These are phyloP conservation scores for Diplazon laetatorius DNA, from an alignment of 2,888 invertebrate genomes.

Conservation along the genomic window DNA sequence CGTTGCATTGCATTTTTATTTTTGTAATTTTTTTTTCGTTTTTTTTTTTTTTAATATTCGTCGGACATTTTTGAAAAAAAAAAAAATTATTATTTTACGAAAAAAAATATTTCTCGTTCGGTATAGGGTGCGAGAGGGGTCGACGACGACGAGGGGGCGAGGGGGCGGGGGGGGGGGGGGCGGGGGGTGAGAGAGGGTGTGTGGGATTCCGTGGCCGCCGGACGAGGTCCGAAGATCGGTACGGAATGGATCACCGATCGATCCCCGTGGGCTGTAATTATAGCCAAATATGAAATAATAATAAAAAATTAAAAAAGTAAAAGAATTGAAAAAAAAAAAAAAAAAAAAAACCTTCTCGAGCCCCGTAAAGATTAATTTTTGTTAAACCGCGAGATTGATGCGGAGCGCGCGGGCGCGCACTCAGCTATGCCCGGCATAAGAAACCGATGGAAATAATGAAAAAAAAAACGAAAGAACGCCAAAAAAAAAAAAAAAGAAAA, in stretches of 20 bases:
- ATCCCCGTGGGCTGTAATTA: slow-evolving; percentile 81
- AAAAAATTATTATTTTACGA: too few species aligned
- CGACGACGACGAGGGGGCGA: slow-evolving; percentile 60
- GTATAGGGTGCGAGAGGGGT: slow-evolving; percentile 29
- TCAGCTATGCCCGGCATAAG: slow-evolving; percentile 61
- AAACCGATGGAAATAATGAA: too few species aligned
- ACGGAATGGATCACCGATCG: slow-evolving; percentile 75
- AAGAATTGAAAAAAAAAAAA: too few species aligned
- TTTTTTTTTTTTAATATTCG: too few species aligned
- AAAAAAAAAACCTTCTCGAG: too few species aligned
- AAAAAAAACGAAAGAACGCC: too few species aligned
- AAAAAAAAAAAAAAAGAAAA: too few species aligned
- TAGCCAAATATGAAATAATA: slow-evolving; percentile 82
- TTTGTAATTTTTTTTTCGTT: slow-evolving; percentile 12
- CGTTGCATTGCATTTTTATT: neutral
- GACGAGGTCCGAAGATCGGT: slow-evolving; percentile 49
- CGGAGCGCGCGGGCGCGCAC: slow-evolving; percentile 80
- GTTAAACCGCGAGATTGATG: slow-evolving; percentile 82
- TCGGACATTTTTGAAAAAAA: too few species aligned
- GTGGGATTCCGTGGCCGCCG: slow-evolving; percentile 47
- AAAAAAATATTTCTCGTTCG: slow-evolving; percentile 36
- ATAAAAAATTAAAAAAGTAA: too few species aligned
- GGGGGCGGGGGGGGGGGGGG: slow-evolving; percentile 47
- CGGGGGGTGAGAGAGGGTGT: too few species aligned
- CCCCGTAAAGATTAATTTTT: slow-evolving; percentile 82